phyloP scores from a whole-genome alignment of 2,113 vertebrate species.

The Illadopsis cleaveri region DNA sequence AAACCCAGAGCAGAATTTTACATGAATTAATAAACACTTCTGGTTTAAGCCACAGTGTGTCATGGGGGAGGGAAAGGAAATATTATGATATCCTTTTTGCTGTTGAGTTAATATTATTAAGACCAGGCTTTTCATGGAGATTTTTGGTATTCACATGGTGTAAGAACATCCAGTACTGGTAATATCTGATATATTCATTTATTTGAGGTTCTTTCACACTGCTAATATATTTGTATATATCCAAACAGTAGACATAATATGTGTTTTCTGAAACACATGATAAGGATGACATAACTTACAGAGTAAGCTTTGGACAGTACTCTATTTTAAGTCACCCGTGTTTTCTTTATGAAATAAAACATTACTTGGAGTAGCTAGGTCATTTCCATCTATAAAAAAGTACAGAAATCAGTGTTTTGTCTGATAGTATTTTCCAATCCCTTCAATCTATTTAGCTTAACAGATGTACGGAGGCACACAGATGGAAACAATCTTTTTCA shows the following conservation, averaged over 20 bases:
- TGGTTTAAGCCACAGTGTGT: neutral
- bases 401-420: neutral
- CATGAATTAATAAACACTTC: neutral
- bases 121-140: neutral
- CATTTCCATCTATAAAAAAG: neutral
- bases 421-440: neutral
- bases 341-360: neutral
- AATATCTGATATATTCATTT: neutral
- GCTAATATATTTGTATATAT: neutral
- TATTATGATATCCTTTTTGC: neutral
- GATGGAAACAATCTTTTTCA: constrained; percentile 9
- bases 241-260: neutral
- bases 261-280: neutral
- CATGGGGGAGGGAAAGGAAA: neutral
- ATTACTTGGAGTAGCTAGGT: neutral
- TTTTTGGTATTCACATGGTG: neutral
- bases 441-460: neutral
- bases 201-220: neutral
- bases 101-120: neutral
- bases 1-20: neutral
- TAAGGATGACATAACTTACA: neutral
- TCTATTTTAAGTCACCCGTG: neutral
- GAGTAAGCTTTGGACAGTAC: neutral
- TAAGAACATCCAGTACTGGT: neutral
- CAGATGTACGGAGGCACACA: neutral